phyloP scores from a whole-genome alignment of 2,113 vertebrate species.

The Agelaius phoeniceus region DNA sequence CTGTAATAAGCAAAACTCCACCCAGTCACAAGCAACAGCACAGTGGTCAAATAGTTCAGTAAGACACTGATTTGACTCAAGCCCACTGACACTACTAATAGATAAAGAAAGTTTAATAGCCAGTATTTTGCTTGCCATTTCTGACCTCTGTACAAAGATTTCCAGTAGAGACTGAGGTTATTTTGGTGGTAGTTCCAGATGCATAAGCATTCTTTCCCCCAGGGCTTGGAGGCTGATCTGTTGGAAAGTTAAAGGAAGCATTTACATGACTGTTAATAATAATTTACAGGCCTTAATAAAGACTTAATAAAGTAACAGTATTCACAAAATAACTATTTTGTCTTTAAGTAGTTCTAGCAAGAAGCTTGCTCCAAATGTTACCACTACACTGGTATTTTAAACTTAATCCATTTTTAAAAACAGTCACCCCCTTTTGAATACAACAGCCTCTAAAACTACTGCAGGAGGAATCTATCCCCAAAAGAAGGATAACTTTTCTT shows the following conservation, averaged over 20 bases:
- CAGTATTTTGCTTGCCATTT: conserved; percentile 29
- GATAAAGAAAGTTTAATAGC: background rate
- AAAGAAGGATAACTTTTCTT: conserved; percentile 46
- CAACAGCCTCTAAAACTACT: background rate
- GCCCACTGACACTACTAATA: background rate
- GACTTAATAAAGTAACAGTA: background rate
- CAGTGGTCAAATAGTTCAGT: background rate
- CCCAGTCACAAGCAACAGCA: background rate
- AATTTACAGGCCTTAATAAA: background rate
- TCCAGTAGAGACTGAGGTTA: conserved; percentile 97
- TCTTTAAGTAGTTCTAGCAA: background rate
- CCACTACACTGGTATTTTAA: background rate
- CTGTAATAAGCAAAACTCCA: background rate
- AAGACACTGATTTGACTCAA: background rate
- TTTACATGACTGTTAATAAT: background rate
- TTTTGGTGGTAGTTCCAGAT: conserved; percentile 89
- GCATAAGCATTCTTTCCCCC: conserved; percentile 84
- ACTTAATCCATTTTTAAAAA: background rate
- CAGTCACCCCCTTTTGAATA: background rate
- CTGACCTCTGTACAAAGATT: conserved; percentile 97
- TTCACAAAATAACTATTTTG: background rate
- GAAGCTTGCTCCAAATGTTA: background rate
- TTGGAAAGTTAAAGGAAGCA: conserved; percentile 26
- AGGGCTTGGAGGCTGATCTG: conserved; percentile 95
- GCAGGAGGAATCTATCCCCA: background rate